Base-by-base conservation (phyloP, 2,113 vertebrate species). In the Epinephelus cyanopodus region DNA sequence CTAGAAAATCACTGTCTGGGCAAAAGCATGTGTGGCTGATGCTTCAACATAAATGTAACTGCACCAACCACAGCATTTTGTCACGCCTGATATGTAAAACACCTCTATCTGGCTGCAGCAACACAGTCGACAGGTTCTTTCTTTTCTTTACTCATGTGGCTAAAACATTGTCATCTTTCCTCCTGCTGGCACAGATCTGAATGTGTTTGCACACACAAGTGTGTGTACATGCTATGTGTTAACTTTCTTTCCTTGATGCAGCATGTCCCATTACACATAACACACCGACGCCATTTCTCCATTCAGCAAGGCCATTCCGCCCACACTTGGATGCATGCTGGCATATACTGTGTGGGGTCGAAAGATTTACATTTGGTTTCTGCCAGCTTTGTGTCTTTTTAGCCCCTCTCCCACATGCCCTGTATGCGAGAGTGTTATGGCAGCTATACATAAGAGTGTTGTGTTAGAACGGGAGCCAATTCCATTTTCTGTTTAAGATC, bases 11-110 rank as follows among this genome's bases (percentile, higher is more conserved):
- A 82, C 87, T 79, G 88, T 79, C 82, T 82, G 70, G 42, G 87
- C 60, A 81, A 76, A 87, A 84, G 92, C 93, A 93, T 94, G 92
- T 27, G 82, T 82, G 86, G 82, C 92, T 89, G 85, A 86, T 79
- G 92, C 88, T 89, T 91, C 45, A 42, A 81, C 79, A 63, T 85
- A 57, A 56, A 84, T 65, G 39, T 82, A 87, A 73, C 80, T 63
- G 81, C 79, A 80, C 56, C 60, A 12, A 56, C 64, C 47, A 42
- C 77, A 74, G 74, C 74, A 48, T 80, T 77, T 74, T 74, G 80
- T 79, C 74, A 58, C 47, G 83, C 66, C 72, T 88, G 66, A 70
- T 77, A 42, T 47, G 48, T 65, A 21, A 54, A 77, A 63, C 68
- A 61, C 53, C 33, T 79, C 83, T 77, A 54, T 63, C 37, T 82